Conservation (phyloP, 1,140 invertebrate species). For the Drosophila cardini region DNA sequence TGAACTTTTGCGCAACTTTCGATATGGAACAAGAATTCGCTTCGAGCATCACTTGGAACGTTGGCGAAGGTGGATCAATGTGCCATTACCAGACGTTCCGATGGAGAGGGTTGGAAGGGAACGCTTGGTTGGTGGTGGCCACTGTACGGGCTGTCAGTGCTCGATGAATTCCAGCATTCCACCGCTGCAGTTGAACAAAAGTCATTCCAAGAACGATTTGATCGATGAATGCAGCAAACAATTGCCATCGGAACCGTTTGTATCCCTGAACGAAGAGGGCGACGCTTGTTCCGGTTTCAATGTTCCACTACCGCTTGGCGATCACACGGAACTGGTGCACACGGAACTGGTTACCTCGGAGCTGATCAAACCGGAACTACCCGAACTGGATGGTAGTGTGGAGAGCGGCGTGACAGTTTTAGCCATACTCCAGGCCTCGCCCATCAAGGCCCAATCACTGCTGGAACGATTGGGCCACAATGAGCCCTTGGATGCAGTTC, state of each 20-base stretch:
- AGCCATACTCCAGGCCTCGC: slow-evolving; percentile 60
- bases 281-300: slow-evolving; percentile 18
- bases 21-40: slow-evolving; percentile 68
- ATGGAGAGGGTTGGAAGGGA: background rate
- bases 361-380: slow-evolving; percentile 23
- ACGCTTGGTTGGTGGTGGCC: background rate
- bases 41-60: slow-evolving; percentile 75
- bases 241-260: slow-evolving; percentile 56
- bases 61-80: slow-evolving; percentile 70
- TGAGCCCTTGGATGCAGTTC: slow-evolving; percentile 56
- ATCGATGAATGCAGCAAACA: slow-evolving; percentile 36
- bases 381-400: slow-evolving; percentile 26
- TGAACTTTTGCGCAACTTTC: slow-evolving; percentile 63
- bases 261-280: slow-evolving; percentile 43
- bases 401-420: slow-evolving; percentile 62
- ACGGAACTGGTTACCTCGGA: slow-evolving; percentile 32
- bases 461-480: slow-evolving; percentile 61
- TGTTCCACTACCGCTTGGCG: slow-evolving; percentile 30
- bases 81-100: slow-evolving; percentile 49
- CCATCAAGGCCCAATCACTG: slow-evolving; percentile 49
- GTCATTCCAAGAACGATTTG: slow-evolving; percentile 39
- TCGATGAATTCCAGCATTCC: background rate
- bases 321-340: slow-evolving; percentile 49
- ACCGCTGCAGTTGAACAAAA: background rate
- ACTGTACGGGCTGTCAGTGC: slow-evolving; percentile 21